Percentiles rank a stretch among this genome's conserved stretches.
These are phyloP conservation scores for Boleophthalmus pectinirostris DNA, from an alignment of 2,113 vertebrate genomes.

Conservation along the genomic window DNA sequence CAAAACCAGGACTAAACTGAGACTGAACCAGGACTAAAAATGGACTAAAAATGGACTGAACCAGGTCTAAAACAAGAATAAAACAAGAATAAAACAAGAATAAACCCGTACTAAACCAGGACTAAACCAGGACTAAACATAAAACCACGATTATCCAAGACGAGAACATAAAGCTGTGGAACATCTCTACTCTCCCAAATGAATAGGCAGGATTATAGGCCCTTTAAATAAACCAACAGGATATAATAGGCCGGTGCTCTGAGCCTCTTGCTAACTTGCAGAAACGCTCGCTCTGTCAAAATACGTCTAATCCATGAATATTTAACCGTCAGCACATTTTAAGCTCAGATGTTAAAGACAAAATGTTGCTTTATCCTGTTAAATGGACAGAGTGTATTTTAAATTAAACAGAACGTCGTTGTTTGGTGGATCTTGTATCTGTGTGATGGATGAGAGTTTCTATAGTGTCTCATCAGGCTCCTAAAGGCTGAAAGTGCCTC, in stretches of 20 bases:
- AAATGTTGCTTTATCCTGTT: background rate
- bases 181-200: too few relatives aligned
- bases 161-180: too few relatives aligned
- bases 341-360: background rate
- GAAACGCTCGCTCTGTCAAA: background rate
- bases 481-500: constrained; percentile 47
- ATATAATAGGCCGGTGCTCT: background rate
- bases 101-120: too few relatives aligned
- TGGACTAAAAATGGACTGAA: too few relatives aligned
- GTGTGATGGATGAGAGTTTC: constrained; percentile 30
- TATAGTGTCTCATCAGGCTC: constrained; percentile 10
- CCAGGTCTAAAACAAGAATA: too few relatives aligned
- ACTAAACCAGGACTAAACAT: too few relatives aligned
- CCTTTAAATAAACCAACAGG: too few relatives aligned
- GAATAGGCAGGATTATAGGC: too few relatives aligned
- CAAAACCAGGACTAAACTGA: too few relatives aligned
- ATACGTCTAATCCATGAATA: background rate
- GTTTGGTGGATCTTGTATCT: constrained; percentile 22
- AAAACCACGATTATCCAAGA: too few relatives aligned
- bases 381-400: background rate
- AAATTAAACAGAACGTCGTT: background rate
- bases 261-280: background rate
- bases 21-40: too few relatives aligned
- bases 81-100: too few relatives aligned
- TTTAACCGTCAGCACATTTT: background rate